Evolutionary conservation across 2,113 vertebrate genomes (phyloP), one percentile per base, ranked within the genome.

Genomic region (Chloropsis hardwickii): DNA sequence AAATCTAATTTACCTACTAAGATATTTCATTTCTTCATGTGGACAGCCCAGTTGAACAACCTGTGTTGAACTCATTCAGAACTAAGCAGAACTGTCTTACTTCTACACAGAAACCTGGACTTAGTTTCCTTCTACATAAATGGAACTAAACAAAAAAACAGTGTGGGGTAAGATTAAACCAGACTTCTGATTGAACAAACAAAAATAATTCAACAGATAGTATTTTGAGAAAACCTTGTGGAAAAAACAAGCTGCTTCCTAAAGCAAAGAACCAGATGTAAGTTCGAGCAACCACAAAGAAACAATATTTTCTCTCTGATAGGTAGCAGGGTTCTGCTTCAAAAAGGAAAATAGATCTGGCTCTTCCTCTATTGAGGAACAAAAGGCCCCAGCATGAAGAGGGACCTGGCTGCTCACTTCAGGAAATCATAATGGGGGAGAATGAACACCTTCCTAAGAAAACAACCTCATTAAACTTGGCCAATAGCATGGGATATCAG

Each of bases 351-450:
- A 69, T 0, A 69, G 23, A 67, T 45, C 57, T 65, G 37, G 23
- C 7, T 51, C 10, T n/a, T 57, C 31, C 37, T 64, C 24, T 29
- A 7, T 0, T 5, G 53, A 67, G 35, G 70, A 74, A 67, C 33
- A 71, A 20, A 84, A 78, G 44, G 4, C 22, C 8, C 13, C 25
- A 74, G 14, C 0, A 0, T 19, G 44, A 23, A 81, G 65, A 51
- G 4, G 18, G 28, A 54, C 31, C 22, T 22, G 58, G 29, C 21
- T 74, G 29, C 2, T 64, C 61, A 42, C n/a, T 57, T 15, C 10
- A 66, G 22, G 7, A 39, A 18, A 28, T 20, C 15, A 21, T 11
- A 17, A 47, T 4, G 40, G 9, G 62, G 28, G 9, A 89, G 25
- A 72, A 81, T 16, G 39, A 86, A 33, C 37, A 65, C 14, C 24